phyloP scores from a whole-genome alignment of 37 sponge, comb jelly and placozoan genomes.

The Geodia barretti region DNA sequence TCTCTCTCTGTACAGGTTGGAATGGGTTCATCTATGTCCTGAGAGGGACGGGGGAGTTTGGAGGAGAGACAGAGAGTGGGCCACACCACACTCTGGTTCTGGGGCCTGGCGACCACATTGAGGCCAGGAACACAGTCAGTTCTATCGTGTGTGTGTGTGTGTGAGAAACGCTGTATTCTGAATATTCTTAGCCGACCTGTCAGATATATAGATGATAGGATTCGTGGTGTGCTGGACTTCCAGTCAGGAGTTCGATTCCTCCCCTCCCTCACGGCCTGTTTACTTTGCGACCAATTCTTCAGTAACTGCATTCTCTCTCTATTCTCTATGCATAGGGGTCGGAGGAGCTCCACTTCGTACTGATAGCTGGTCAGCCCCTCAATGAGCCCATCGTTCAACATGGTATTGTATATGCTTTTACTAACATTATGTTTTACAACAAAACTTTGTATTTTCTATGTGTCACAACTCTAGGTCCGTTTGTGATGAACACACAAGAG shows the following conservation, averaged over 20 bases:
- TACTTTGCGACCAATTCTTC: background rate
- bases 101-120: constrained; percentile 52
- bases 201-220: no score
- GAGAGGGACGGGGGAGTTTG: constrained; percentile 75
- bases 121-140: constrained; percentile 59
- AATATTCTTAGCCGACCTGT: no score
- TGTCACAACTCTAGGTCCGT: no score
- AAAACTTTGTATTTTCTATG: no score
- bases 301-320: background rate
- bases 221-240: no score
- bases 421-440: no score
- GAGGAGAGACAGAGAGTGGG: constrained; percentile 50
- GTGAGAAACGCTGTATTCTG: no score
- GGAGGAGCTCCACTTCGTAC: constrained; percentile 72
- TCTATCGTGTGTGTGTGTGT: no score
- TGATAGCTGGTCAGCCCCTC: constrained; percentile 92
- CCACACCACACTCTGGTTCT: constrained; percentile 83
- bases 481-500: constrained; percentile 95
- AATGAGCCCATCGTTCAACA: constrained; percentile 87
- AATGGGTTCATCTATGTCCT: constrained; percentile 86
- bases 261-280: background rate
- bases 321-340: constrained; percentile 6
- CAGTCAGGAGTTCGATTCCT: no score
- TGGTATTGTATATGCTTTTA: constrained; percentile 53
- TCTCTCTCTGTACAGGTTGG: constrained; percentile 40